A percentile compares a stretch with the other conserved stretches of the same genome.
Evolutionary conservation across 2,797 vertebrate species (phyloP).

Genomic region (Ambastaia sidthimunki): DNA sequence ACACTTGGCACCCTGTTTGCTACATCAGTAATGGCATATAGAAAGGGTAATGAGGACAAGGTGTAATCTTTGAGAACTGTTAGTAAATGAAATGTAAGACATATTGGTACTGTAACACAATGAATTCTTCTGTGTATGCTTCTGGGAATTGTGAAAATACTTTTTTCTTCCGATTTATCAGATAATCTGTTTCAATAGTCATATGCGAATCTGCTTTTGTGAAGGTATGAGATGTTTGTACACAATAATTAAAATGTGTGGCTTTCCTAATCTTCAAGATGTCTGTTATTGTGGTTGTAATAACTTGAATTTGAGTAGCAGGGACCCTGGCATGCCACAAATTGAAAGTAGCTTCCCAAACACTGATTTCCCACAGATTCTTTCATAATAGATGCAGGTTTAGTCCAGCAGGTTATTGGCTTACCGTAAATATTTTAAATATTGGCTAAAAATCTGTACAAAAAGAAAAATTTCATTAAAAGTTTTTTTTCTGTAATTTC

Average conservation of each 20-base stretch:
- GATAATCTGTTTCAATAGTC: too few relatives aligned
- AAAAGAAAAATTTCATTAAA: neutral
- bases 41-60: conserved; percentile 26
- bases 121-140: conserved; percentile 10
- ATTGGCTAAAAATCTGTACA: neutral
- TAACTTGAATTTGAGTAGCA: neutral
- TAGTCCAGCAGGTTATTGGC: neutral
- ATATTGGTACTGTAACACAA: conserved; percentile 2
- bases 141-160: neutral
- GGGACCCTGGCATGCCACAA: neutral
- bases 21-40: conserved; percentile 8
- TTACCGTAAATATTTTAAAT: neutral
- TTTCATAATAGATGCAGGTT: neutral
- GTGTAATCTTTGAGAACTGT: conserved; percentile 14
- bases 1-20: conserved; percentile 12
- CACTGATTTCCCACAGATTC: neutral
- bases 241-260: neutral
- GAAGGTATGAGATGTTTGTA: neutral
- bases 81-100: conserved; percentile 28
- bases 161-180: too few relatives aligned
- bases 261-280: neutral
- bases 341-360: neutral
- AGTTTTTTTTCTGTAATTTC: neutral
- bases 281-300: neutral
- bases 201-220: neutral